Base-by-base conservation (phyloP, 2,888 invertebrate species). In the Plagodis dolabraria region DNA sequence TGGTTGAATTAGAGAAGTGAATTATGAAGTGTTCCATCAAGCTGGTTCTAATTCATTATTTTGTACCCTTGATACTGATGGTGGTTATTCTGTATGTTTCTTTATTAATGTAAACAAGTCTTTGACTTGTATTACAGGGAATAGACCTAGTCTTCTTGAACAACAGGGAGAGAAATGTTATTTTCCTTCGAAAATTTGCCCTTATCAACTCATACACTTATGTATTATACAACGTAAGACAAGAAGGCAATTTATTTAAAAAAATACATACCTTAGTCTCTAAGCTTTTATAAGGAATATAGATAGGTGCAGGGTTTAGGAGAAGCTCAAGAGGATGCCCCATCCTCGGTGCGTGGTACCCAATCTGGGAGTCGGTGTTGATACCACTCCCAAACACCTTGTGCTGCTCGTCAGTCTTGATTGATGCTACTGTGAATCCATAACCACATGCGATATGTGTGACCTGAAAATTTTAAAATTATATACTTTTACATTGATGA, bases 341-440 rank as follows among this genome's bases (percentile, higher is more conserved):
- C 46, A 92, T 92, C 36, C 94, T 88, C 0, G 95, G 94, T 36
- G 92, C 92, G 71, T 96, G 95, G 74, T 94, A 95, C 53, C 98
- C 98, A 62, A 99, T 93, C 86, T 99, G 99, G 0, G 97, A 97
- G 86, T 98, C 98, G 0, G 97, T 96, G 83, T 99, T 99, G 45
- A 99, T 94, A 0, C 99, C 99, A 33, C 96, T 95, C 0, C 98
- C 99, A 91, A 96, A 98, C 34, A 98, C 86, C 79, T 96, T 95
- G 64, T 94, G 93, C 11, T 94, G 94, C 64, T 95, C 93, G 8
- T 94, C 89, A 0, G 94, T 94, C 60, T 95, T 94, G 0, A 97
- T 95, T 7, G 96, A 95, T 69, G 96, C 95, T 0, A 96, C 94
- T 2, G 98, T 96, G 78, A 98, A 99, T 0, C 99, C 99, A 87